phyloP scores from a whole-genome alignment of 2,113 vertebrate species.

The Hassar affinis region DNA sequence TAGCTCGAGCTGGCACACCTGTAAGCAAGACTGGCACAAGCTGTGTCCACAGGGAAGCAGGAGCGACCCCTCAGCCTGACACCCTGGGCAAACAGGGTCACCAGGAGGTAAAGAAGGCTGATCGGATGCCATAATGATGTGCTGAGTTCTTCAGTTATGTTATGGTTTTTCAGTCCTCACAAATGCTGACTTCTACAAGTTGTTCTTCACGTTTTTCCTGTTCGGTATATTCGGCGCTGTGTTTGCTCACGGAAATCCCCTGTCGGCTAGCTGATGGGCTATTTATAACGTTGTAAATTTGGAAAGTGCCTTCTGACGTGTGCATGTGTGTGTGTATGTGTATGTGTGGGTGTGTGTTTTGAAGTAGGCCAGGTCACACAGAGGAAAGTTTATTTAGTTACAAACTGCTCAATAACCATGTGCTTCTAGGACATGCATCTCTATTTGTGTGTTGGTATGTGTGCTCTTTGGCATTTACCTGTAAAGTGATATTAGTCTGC shows the following conservation, averaged over 20 bases:
- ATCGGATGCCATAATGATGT: conserved; percentile 37
- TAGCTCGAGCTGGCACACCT: conserved; percentile 54
- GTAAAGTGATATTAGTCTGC: conserved; percentile 21
- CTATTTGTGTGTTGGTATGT: neutral
- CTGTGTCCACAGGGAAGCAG: conserved; percentile 60
- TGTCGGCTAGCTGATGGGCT: conserved; percentile 28
- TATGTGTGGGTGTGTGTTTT: neutral
- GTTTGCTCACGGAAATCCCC: conserved; percentile 14
- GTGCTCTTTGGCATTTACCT: neutral
- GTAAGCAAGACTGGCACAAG: conserved; percentile 55
- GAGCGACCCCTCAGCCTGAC: conserved; percentile 43
- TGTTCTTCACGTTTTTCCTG: neutral
- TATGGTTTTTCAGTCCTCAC: neutral
- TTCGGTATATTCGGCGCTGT: neutral
- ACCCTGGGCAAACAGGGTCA: conserved; percentile 54
- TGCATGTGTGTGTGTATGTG: conserved; percentile 31
- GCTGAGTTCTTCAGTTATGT: neutral
- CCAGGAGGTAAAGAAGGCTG: conserved; percentile 14
- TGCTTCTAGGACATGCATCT: conserved; percentile 1
- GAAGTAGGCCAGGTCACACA: neutral
- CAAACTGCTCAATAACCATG: conserved; percentile 4
- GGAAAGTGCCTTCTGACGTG: neutral
- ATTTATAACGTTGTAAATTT: conserved; percentile 53
- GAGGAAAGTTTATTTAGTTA: neutral
- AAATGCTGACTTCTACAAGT: neutral